Conservation (phyloP, 92 coral and sea anemone species). For the Zoanthus gigantus region DNA sequence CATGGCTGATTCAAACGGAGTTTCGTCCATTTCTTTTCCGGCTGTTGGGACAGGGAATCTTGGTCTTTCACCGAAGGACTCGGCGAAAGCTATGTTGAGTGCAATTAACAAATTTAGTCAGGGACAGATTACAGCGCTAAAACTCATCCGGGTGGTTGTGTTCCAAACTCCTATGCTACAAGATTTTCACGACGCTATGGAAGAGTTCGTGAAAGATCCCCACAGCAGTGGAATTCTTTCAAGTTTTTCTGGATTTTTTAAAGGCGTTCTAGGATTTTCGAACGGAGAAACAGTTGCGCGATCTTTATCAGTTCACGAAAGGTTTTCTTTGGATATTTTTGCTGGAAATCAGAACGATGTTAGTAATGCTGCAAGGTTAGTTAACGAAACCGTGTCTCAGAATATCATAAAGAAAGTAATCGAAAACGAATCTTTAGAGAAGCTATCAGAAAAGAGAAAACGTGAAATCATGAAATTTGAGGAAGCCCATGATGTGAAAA, state of each 20-base stretch:
- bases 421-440: constrained; percentile 55
- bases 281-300: neutral
- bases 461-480: constrained; percentile 47
- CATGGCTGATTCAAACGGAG: constrained; percentile 35
- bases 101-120: constrained; percentile 68
- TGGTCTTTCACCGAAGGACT: constrained; percentile 43
- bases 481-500: constrained; percentile 8
- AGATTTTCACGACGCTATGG: constrained; percentile 62
- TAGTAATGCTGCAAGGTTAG: constrained; percentile 38
- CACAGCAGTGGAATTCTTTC: constrained; percentile 12
- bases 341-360: constrained; percentile 55
- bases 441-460: constrained; percentile 60
- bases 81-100: constrained; percentile 65
- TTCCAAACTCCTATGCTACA: constrained; percentile 63
- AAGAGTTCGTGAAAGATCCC: constrained; percentile 30
- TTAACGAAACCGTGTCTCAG: constrained; percentile 47
- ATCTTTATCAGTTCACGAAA: neutral
- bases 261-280: neutral
- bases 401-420: constrained; percentile 61
- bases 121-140: constrained; percentile 50
- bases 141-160: constrained; percentile 71
- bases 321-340: constrained; percentile 34
- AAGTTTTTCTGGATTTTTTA: constrained; percentile 2
- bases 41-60: constrained; percentile 81
- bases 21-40: constrained; percentile 74